Evolutionary conservation across 2,888 invertebrate species (phyloP), one percentile per base, ranked within the genome.

Genomic region (Arctia plantaginis): DNA sequence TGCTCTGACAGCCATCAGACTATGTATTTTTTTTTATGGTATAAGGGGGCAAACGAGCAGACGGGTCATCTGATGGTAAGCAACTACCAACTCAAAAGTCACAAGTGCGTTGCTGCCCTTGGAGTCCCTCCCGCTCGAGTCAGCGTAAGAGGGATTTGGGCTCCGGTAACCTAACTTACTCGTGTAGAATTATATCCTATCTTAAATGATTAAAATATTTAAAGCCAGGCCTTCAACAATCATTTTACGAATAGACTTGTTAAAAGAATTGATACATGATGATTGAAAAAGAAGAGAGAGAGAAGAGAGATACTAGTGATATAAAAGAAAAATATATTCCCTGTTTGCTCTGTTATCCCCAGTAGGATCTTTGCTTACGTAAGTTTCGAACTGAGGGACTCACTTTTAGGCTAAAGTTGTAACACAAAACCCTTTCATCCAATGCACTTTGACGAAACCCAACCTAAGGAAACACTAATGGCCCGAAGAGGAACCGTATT

Each of bases 361-460:
- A 27, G 30, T 30, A 18, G 33, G 20, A 35, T 51, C 15, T 51
- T 3, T 1, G 41, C 27, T 18, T 30, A 69, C 23, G 8, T 62
- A 44, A 62, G 27, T 15, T 55, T 62, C 20, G 23, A 33, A 70
- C 41, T 41, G 39, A 41, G 62, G 3, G 33, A 68, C 65, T 15
- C 27, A 59, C n/a, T 44, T 30, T 8, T 30, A 69, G 8, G 51
- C 47, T n/a, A 71, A 71, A 71, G 66, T 44, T 69, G 33, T 47
- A 69, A 55, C 66, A 70, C 62, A 47, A 67, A 62, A 67, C 59
- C 66, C 66, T 66, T 74, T 74, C 66, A 74, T 59, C 47, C 66
- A 62, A 70, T 74, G 74, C 74, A 74, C 71, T 71, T 71, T 71
- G 67, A 74, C 67, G 71, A 51, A 74, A 39, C 70, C 62, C 71